Evolutionary conservation across 2,888 invertebrate species (phyloP), one percentile per base, ranked within the genome.

Genomic region (Ophion slaviceki): DNA sequence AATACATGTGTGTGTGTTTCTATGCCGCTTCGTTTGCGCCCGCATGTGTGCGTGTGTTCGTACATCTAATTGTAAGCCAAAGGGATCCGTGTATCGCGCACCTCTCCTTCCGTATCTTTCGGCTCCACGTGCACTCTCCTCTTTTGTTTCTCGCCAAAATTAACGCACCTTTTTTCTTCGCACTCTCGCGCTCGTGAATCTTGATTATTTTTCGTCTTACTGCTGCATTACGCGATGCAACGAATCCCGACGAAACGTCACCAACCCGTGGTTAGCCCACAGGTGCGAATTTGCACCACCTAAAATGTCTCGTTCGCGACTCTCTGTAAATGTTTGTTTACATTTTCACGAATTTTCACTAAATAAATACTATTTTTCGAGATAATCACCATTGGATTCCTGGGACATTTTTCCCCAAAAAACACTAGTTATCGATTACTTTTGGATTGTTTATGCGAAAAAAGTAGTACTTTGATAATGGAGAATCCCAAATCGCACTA

Each of bases 41-140:
- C 17, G 36, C 36, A 0, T 28, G n/a, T n/a, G 17, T 70, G 3
- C 20, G 45, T 32, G 66, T 66, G 59, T 61, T 61, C 20, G 59
- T 78, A 45, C 59, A 68, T 78, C 45, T 14, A 53, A 53, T 53
- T 53, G 53, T 45, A 45, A 17, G 59, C 45, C 14, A 32, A 76
- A 76, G 64, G 75, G n/a, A 53, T 59, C 68, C 32, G 40, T 67
- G 57, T 36, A 78, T 28, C 10, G 32, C 10, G 32, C 24, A 24
- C 59, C 6, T 59, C 67, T 67, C 59, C 11, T 45, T 59, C 67
- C 24, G 14, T 68, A 68, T 68, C 77, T 59, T 78, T n/a, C 11
- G 59, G 45, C 59, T 64, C n/a, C 47, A 68, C 61, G 68, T 68
- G 62, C 77, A 45, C 45, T 17, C 53, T 17, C 36, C 72, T 36